These are phyloP conservation scores for Salminus brasiliensis DNA, from an alignment of 2,113 vertebrate genomes.

Conservation along the genomic window DNA sequence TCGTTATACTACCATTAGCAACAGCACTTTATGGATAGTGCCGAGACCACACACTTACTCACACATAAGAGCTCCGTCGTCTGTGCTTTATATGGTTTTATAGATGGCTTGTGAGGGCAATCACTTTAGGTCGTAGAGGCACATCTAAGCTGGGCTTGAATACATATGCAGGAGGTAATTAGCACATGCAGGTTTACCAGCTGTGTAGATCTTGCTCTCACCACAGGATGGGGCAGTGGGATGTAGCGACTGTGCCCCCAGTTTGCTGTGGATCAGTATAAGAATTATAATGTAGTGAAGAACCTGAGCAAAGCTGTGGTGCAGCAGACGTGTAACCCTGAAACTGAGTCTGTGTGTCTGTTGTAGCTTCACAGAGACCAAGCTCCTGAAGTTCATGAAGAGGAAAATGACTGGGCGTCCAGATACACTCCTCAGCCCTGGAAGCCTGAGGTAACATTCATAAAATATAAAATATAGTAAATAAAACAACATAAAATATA, in stretches of 20 bases:
- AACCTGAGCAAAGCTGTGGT: no score
- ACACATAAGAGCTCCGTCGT: no score
- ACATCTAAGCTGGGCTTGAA: neutral
- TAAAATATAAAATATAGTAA: no score
- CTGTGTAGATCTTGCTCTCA: neutral
- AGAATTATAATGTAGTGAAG: neutral
- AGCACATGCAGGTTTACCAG: neutral
- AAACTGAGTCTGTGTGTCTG: neutral
- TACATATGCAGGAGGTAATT: neutral
- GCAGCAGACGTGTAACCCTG: no score
- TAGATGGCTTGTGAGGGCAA: neutral
- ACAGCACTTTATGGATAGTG: neutral
- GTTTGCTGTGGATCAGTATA: no score
- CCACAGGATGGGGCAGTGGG: neutral
- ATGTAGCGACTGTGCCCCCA: neutral
- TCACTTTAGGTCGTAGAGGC: neutral
- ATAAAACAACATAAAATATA: neutral
- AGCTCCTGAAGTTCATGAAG: neutral
- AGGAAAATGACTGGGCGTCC: neutral
- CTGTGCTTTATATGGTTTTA: no score
- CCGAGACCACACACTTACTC: no score
- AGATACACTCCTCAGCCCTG: conserved; percentile 22
- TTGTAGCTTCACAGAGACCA: neutral
- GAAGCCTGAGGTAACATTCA: conserved; percentile 22
- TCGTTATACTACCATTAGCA: neutral